phyloP scores from a whole-genome alignment of 2,113 vertebrate species.

The Archilochus colubris region DNA sequence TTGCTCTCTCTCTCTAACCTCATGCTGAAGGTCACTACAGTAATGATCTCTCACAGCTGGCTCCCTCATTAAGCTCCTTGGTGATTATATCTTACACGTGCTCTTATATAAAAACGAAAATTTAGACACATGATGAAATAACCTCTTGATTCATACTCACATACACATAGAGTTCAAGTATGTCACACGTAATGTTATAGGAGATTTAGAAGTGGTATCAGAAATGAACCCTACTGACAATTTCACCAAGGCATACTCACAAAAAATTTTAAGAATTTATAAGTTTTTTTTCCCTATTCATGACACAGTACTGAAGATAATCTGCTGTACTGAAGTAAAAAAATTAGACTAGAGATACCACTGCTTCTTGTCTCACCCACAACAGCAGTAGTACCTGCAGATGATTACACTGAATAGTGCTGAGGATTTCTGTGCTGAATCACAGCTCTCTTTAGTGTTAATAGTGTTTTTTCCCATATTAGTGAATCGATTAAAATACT shows the following conservation, averaged over 20 bases:
- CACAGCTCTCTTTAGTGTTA: not conserved
- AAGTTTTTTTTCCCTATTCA: not conserved
- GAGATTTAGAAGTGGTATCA: not conserved
- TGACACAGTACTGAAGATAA: not conserved
- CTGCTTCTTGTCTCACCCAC: not conserved
- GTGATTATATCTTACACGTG: slow-evolving; percentile 6
- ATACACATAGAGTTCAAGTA: not conserved
- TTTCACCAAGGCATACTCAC: not conserved
- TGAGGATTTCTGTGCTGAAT: not conserved
- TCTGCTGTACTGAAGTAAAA: not conserved
- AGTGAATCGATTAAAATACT: not conserved
- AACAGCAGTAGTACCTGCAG: not conserved
- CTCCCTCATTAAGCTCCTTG: slow-evolving; percentile 32
- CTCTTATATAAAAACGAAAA: not conserved
- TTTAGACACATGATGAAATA: slow-evolving; percentile 12
- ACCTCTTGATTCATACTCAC: not conserved
- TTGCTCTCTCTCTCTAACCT: slow-evolving; percentile 11
- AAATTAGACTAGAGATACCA: not conserved
- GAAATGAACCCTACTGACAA: not conserved
- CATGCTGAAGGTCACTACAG: slow-evolving; percentile 23
- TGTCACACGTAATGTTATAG: not conserved
- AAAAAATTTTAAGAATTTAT: not conserved
- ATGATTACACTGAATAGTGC: not conserved
- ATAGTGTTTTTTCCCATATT: not conserved
- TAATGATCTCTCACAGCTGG: slow-evolving; percentile 55